Evolutionary conservation across 2,888 invertebrate species (phyloP).

Genomic region (Drosophila dives): DNA sequence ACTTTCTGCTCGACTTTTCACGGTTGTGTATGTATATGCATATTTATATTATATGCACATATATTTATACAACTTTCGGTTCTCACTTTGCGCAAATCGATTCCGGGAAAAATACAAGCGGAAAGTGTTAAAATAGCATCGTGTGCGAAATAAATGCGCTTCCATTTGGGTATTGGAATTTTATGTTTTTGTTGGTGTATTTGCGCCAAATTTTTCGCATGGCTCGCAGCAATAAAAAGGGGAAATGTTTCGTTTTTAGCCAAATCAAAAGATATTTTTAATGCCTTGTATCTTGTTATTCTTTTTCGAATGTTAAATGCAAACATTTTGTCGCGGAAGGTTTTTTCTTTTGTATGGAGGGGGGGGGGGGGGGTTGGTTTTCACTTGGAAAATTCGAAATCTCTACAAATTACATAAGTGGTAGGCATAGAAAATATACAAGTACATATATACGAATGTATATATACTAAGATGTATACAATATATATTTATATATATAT

Average conservation of each 20-base stretch:
- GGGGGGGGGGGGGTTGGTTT: conserved; percentile 15
- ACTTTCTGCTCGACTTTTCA: conserved; percentile 44
- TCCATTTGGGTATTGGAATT: conserved; percentile 23
- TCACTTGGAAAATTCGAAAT: conserved; percentile 73
- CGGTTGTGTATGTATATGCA: conserved; percentile 3
- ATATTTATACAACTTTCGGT: conserved; percentile 9
- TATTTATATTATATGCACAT: conserved; percentile 4
- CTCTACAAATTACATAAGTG: conserved; percentile 80
- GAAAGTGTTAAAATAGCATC: conserved; percentile 19
- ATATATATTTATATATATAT: conserved; percentile 68
- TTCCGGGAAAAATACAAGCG: conserved; percentile 18
- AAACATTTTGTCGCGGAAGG: conserved; percentile 62
- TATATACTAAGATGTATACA: conserved; percentile 68
- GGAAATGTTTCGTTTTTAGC: conserved; percentile 24
- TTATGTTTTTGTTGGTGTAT: conserved; percentile 1
- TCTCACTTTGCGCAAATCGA: conserved; percentile 7
- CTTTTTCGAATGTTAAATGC: conserved; percentile 64
- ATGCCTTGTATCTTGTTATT: conserved; percentile 54
- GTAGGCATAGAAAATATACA: conserved; percentile 81
- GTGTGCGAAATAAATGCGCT: conserved; percentile 17
- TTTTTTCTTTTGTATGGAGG: conserved; percentile 24
- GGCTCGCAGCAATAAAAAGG: conserved; percentile 31
- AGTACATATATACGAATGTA: conserved; percentile 75
- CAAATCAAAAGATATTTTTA: conserved; percentile 43
- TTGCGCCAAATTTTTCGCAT: conserved; percentile 18